Percentiles rank a stretch among this genome's conserved stretches.
Evolutionary conservation across 1,140 invertebrate genomes (phyloP).

Genomic region (Euschistus heros): DNA sequence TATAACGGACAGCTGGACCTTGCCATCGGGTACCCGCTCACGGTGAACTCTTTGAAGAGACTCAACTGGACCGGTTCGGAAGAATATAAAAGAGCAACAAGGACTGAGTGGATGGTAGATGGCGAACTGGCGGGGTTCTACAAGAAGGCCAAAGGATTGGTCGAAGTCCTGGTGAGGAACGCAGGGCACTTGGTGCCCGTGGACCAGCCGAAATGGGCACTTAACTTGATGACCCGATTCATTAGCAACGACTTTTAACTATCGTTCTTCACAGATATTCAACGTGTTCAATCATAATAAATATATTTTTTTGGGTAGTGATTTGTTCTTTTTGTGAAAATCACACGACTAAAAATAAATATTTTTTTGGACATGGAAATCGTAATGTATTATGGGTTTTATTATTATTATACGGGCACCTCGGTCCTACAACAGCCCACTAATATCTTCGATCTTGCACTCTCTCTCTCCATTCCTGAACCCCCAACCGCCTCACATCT

Average conservation of each 20-base stretch:
- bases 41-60: slow-evolving; percentile 48
- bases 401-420: too few relatives aligned
- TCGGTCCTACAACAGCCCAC: too few relatives aligned
- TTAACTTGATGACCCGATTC: background rate
- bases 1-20: slow-evolving; percentile 72
- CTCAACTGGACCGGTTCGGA: slow-evolving; percentile 53
- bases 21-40: slow-evolving; percentile 68
- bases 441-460: too few relatives aligned
- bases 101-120: slow-evolving; percentile 31
- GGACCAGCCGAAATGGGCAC: background rate
- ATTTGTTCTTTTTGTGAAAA: slow-evolving; percentile 30
- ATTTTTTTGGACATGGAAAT: slow-evolving; percentile 79
- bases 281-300: background rate
- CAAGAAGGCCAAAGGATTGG: slow-evolving; percentile 41
- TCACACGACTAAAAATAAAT: slow-evolving; percentile 65
- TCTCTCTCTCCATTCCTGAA: too few relatives aligned
- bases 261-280: background rate
- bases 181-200: slow-evolving; percentile 1
- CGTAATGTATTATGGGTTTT: too few relatives aligned
- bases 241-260: background rate
- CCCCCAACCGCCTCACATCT: too few relatives aligned
- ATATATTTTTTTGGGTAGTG: background rate
- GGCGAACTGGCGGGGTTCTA: slow-evolving; percentile 25
- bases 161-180: slow-evolving; percentile 29
- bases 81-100: slow-evolving; percentile 50